Conservation (phyloP, 2,113 vertebrate species). For the Orycteropus afer region DNA sequence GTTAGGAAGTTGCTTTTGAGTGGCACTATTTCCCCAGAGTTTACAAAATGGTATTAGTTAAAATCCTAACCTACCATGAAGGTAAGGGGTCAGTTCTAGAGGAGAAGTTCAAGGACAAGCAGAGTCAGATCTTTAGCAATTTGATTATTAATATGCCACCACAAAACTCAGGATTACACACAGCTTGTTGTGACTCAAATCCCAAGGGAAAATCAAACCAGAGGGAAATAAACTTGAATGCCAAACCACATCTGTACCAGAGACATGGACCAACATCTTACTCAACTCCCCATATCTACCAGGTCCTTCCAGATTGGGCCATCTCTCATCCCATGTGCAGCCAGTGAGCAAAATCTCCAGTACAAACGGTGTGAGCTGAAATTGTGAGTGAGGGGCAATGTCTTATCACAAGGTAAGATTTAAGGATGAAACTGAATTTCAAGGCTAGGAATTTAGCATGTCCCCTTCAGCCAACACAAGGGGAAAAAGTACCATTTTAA, state of each 20-base stretch:
- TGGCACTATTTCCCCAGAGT: neutral
- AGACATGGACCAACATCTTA: neutral
- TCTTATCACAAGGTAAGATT: neutral
- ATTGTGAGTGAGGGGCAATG: neutral
- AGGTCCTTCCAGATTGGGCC: neutral
- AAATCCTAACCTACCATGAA: neutral
- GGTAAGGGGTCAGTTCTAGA: neutral
- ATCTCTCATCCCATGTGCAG: neutral
- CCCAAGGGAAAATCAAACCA: neutral
- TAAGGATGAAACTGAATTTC: neutral
- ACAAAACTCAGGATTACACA: slow-evolving; percentile 13
- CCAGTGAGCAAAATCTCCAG: neutral
- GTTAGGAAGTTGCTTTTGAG: neutral
- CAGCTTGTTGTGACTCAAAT: neutral
- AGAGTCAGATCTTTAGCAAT: neutral
- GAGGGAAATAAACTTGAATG: neutral
- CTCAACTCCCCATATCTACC: neutral
- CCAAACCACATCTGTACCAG: neutral
- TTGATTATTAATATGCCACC: neutral
- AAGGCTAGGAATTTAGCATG: neutral
- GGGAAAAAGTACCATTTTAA: neutral
- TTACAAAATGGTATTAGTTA: neutral
- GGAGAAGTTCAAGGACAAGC: neutral
- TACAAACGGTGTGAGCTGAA: neutral
- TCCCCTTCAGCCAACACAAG: neutral